A percentile compares a stretch with the other conserved stretches of the same genome.
These are phyloP conservation scores for Drosophila paulistorum DNA, from an alignment of 1,140 invertebrate species.

Conservation along the genomic window DNA sequence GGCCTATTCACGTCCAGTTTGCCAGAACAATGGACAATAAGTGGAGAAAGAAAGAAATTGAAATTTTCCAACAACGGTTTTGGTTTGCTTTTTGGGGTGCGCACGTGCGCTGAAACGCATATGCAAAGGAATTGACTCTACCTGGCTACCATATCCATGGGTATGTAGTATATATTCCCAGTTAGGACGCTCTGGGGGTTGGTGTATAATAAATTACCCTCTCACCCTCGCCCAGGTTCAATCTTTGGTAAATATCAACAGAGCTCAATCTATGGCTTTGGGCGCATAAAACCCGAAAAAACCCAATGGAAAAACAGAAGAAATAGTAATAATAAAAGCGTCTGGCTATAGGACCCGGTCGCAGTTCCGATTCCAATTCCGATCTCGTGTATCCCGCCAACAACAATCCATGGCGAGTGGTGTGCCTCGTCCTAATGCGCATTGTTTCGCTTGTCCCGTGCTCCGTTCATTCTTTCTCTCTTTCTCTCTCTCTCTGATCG, in stretches of 20 bases:
- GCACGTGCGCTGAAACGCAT: constrained; percentile 18
- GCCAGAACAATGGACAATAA: constrained; percentile 27
- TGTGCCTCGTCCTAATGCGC: constrained; percentile 21
- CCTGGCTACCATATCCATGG: not conserved
- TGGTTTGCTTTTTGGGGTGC: constrained; percentile 24
- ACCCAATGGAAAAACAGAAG: not conserved
- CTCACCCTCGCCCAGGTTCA: constrained; percentile 27
- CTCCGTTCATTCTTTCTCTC: not conserved
- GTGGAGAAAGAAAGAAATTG: constrained; percentile 27
- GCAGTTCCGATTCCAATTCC: constrained; percentile 2
- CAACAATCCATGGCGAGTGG: constrained; percentile 30
- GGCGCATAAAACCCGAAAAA: constrained; percentile 32
- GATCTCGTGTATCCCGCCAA: constrained; percentile 27
- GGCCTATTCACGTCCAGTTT: constrained; percentile 37
- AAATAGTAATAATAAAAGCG: constrained; percentile 6
- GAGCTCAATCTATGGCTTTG: constrained; percentile 45
- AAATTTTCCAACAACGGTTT: constrained; percentile 41
- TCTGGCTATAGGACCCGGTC: not conserved
- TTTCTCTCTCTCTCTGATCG: constrained; percentile 25
- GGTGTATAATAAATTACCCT: constrained; percentile 29
- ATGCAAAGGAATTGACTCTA: constrained; percentile 20
- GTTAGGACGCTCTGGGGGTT: constrained; percentile 18
- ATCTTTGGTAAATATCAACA: constrained; percentile 38
- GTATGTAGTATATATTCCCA: not conserved
- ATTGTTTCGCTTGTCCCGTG: constrained; percentile 30